Percentiles rank a stretch among this genome's conserved stretches.
Evolutionary conservation across 2,888 invertebrate species (phyloP).

Genomic region (Lutraria lutraria): DNA sequence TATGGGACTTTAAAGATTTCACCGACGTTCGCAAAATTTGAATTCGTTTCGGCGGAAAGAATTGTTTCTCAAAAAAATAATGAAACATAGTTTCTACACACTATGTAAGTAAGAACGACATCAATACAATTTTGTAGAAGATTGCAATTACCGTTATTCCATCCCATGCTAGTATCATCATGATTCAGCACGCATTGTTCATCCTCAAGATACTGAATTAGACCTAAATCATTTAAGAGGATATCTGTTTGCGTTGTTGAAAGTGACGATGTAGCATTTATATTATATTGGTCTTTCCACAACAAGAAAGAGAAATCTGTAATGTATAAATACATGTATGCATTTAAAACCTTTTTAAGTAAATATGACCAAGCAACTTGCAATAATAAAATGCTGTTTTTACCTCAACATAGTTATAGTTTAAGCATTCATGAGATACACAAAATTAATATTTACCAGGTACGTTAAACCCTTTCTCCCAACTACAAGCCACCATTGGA

Average conservation of each 20-base stretch:
- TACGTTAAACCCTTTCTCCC: conserved; percentile 11
- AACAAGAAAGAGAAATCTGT: conserved; percentile 10
- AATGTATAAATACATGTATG: background rate
- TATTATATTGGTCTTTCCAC: background rate
- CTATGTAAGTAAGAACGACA: no score
- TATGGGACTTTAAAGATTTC: no score
- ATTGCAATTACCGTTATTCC: background rate
- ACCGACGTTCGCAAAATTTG: no score
- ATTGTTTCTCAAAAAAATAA: no score
- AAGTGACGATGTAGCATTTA: background rate
- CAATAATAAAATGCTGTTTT: background rate
- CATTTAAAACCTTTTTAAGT: background rate
- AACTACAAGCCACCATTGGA: background rate
- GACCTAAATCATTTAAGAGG: background rate
- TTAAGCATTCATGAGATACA: background rate
- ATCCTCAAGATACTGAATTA: background rate
- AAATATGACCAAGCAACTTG: background rate
- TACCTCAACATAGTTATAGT: background rate
- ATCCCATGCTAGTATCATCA: background rate
- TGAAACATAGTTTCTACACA: no score
- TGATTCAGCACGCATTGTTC: background rate
- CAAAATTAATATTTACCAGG: background rate
- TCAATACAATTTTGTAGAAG: no score
- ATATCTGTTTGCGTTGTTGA: background rate
- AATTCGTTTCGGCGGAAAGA: no score